Evolutionary conservation across 2,113 vertebrate genomes (phyloP).

Genomic region (Upupa epops): DNA sequence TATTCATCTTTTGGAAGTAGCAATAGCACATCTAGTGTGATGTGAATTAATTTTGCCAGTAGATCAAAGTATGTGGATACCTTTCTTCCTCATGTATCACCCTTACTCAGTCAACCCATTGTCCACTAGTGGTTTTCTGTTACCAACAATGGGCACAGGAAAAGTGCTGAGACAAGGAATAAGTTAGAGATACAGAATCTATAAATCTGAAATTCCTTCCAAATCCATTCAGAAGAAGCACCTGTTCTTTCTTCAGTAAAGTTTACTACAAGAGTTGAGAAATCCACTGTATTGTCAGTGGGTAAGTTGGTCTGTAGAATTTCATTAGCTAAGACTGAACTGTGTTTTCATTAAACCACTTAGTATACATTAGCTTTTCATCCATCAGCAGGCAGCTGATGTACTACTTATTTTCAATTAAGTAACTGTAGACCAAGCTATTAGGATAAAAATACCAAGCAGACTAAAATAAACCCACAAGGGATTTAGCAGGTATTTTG

Average conservation of each 20-base stretch:
- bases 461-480: background rate
- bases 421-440: background rate
- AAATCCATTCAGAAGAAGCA: background rate
- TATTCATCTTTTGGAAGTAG: background rate
- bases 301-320: background rate
- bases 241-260: background rate
- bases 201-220: background rate
- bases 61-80: background rate
- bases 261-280: background rate
- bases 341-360: background rate
- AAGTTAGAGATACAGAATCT: background rate
- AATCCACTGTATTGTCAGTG: background rate
- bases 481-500: background rate
- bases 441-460: background rate
- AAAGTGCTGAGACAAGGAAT: background rate
- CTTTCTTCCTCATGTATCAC: background rate
- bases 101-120: background rate
- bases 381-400: background rate
- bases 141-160: background rate
- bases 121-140: background rate
- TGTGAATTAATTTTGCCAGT: background rate
- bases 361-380: background rate
- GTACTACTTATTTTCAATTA: background rate
- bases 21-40: background rate
- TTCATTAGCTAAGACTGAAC: background rate